phyloP scores from a whole-genome alignment of 2,797 vertebrate genomes.

The Petrocephalus sullivani region DNA sequence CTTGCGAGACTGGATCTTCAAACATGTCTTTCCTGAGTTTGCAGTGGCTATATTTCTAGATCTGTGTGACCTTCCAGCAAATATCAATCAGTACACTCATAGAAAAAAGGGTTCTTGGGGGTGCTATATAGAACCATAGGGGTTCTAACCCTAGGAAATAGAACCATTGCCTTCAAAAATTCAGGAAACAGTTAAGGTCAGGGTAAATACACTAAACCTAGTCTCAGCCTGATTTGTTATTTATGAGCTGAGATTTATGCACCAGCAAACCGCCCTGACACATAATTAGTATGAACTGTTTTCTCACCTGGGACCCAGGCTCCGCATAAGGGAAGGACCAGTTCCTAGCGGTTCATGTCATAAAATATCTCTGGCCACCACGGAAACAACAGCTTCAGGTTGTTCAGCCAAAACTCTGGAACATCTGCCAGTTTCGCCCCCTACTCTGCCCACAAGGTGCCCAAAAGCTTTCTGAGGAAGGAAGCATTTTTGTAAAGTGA shows the following conservation, averaged over 20 bases:
- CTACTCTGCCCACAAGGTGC: not conserved
- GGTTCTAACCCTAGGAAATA: too few species aligned
- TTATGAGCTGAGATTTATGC: conserved; percentile 3
- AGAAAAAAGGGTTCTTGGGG: too few species aligned
- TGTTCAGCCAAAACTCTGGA: not conserved
- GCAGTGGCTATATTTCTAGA: not conserved
- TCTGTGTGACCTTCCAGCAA: not conserved
- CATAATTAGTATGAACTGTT: not conserved
- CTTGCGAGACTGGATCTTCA: not conserved
- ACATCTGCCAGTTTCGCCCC: not conserved
- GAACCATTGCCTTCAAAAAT: too few species aligned
- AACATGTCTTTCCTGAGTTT: not conserved
- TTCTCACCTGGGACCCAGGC: not conserved
- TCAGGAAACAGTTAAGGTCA: not conserved
- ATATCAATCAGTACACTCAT: not conserved
- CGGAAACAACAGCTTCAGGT: not conserved
- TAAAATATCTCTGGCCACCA: not conserved
- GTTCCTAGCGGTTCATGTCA: not conserved
- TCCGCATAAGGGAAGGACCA: not conserved
- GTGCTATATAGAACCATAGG: too few species aligned
- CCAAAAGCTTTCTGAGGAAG: not conserved
- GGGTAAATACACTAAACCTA: not conserved
- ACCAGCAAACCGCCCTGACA: not conserved
- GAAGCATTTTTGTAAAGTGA: too few species aligned
- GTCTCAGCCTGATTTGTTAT: not conserved